phyloP scores from a whole-genome alignment of 1,140 invertebrate species.

The Meloidogyne exigua region DNA sequence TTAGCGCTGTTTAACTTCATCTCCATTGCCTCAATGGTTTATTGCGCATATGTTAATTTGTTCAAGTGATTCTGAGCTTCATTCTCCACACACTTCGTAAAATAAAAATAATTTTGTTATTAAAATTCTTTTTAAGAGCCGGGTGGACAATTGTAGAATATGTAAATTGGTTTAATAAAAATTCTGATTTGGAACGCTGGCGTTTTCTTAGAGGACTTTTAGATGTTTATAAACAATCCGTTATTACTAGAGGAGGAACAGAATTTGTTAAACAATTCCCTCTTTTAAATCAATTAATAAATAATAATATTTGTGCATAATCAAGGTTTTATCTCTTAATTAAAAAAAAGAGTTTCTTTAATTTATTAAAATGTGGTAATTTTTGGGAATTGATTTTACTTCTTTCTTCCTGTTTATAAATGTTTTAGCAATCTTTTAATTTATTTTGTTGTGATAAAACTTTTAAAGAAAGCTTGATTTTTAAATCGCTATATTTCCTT shows the following conservation, averaged over 20 bases:
- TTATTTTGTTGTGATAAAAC: too few relatives aligned
- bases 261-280: conserved; percentile 52
- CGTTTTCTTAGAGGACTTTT: conserved; percentile 52
- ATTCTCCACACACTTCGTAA: conserved; percentile 48
- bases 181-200: conserved; percentile 45
- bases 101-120: not conserved
- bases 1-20: conserved; percentile 1
- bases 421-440: too few relatives aligned
- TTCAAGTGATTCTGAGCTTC: conserved; percentile 37
- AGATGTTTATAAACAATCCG: conserved; percentile 53
- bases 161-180: conserved; percentile 52
- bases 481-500: too few relatives aligned
- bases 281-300: conserved; percentile 37
- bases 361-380: too few relatives aligned
- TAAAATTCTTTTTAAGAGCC: conserved; percentile 27
- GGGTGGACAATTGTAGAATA: conserved; percentile 56
- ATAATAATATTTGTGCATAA: conserved; percentile 14
- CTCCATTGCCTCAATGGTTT: conserved; percentile 39
- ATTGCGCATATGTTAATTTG: conserved; percentile 47
- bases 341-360: too few relatives aligned
- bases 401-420: not conserved
- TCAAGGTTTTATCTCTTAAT: not conserved
- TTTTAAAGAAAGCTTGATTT: too few relatives aligned
- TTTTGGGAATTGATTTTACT: not conserved
- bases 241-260: conserved; percentile 41